Percentiles rank a stretch among this genome's conserved stretches.
These are phyloP conservation scores for Drosophila melanica DNA, from an alignment of 1,140 invertebrate species.

Conservation along the genomic window DNA sequence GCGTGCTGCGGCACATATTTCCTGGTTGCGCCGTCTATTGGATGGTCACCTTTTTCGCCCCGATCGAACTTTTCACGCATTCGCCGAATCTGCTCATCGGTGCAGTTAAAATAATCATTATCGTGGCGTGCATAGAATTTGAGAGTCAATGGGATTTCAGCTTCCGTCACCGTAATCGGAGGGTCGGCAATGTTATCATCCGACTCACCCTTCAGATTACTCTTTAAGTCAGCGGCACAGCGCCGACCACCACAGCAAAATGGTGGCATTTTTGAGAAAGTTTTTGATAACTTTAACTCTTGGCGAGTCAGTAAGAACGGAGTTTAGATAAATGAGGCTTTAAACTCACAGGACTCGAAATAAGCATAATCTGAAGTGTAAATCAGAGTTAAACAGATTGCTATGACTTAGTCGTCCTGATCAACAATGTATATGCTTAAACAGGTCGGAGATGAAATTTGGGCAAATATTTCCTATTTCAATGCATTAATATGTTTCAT, in stretches of 20 bases:
- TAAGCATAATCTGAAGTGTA: not conserved
- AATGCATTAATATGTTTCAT: too few species aligned
- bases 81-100: conserved; percentile 24
- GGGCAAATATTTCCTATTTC: too few species aligned
- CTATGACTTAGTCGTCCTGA: too few species aligned
- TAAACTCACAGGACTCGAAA: not conserved
- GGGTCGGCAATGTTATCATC: not conserved
- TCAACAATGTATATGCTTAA: too few species aligned
- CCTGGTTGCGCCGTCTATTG: not conserved
- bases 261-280: conserved; percentile 42
- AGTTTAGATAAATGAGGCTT: not conserved
- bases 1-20: conserved; percentile 49
- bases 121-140: conserved; percentile 72
- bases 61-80: conserved; percentile 54
- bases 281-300: not conserved
- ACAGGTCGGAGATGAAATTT: too few species aligned
- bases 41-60: not conserved
- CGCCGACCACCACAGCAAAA: conserved; percentile 64
- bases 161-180: conserved; percentile 26
- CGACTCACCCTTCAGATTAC: not conserved
- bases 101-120: conserved; percentile 64
- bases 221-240: conserved; percentile 42
- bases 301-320: conserved; percentile 15
- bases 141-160: conserved; percentile 48
- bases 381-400: too few species aligned